These are phyloP conservation scores for Drosophila siamana DNA, from an alignment of 2,888 invertebrate genomes.

Conservation along the genomic window DNA sequence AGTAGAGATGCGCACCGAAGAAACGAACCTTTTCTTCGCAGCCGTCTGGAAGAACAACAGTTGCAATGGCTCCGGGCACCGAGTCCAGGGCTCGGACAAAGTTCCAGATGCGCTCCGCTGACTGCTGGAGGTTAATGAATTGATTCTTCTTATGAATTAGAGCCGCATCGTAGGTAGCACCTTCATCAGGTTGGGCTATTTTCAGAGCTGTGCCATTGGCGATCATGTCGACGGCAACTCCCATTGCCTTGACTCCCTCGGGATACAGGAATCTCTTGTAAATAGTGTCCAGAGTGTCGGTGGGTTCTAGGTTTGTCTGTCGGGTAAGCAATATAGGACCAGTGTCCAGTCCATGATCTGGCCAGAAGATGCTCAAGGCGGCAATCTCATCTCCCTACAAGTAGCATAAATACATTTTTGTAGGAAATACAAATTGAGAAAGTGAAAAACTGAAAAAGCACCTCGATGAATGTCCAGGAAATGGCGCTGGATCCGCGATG, in stretches of 20 bases:
- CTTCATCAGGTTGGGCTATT: constrained; percentile 92
- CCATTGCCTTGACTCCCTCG: constrained; percentile 91
- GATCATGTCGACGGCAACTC: constrained; percentile 94
- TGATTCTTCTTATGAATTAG: constrained; percentile 94
- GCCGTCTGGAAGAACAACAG: constrained; percentile 84
- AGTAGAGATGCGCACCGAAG: constrained; percentile 90
- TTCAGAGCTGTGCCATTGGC: constrained; percentile 93
- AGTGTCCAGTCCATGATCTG: constrained; percentile 98
- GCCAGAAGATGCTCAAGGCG: constrained; percentile 97
- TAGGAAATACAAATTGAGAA: not conserved
- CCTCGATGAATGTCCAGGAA: constrained; percentile 96
- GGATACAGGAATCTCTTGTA: constrained; percentile 96
- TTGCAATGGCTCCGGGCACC: constrained; percentile 95
- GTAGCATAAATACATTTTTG: no score
- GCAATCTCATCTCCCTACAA: constrained; percentile 92
- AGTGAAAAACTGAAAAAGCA: constrained; percentile 3
- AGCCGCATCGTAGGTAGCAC: constrained; percentile 96
- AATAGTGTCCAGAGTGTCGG: constrained; percentile 96
- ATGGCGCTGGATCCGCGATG: constrained; percentile 98
- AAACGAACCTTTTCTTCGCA: constrained; percentile 89
- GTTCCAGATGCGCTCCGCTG: constrained; percentile 93
- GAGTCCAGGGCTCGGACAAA: constrained; percentile 97
- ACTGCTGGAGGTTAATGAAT: constrained; percentile 90
- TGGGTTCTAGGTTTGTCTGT: constrained; percentile 91
- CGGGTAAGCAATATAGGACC: constrained; percentile 96